phyloP scores from a whole-genome alignment of 1,140 invertebrate species.

The Bradynema listronoti region DNA sequence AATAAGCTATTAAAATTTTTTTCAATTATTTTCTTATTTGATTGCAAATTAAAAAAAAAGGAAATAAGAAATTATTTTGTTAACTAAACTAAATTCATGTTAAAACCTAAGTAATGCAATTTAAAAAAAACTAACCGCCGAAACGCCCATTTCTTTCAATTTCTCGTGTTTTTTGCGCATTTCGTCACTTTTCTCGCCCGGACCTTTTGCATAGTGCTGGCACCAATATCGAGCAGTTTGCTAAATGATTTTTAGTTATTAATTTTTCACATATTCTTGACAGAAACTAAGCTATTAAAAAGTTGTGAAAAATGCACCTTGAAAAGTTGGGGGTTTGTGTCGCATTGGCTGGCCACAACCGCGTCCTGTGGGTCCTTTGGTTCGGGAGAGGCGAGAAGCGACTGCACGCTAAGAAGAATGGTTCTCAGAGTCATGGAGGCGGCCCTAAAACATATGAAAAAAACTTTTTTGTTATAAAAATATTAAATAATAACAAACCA shows the following conservation, averaged over 20 bases:
- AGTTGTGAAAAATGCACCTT: conserved; percentile 43
- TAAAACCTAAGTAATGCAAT: conserved; percentile 5
- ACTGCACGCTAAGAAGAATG: conserved; percentile 73
- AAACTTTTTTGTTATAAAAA: not conserved
- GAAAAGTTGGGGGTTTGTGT: conserved; percentile 79
- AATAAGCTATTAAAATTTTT: too few species aligned
- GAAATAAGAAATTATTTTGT: too few species aligned
- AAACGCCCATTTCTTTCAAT: conserved; percentile 61
- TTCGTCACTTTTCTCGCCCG: conserved; percentile 38
- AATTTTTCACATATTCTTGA: not conserved
- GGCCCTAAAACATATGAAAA: conserved; percentile 66
- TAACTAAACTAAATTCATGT: too few species aligned
- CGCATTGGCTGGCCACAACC: conserved; percentile 92
- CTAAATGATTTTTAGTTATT: conserved; percentile 43
- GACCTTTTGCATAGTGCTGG: conserved; percentile 72
- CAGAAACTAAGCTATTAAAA: not conserved
- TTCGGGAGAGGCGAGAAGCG: conserved; percentile 80
- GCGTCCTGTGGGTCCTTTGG: conserved; percentile 72
- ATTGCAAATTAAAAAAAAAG: too few species aligned
- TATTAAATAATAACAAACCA: conserved; percentile 69
- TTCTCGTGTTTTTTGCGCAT: conserved; percentile 59
- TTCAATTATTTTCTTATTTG: too few species aligned
- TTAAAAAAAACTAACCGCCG: conserved; percentile 54
- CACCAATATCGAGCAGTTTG: conserved; percentile 90
- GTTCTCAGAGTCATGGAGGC: conserved; percentile 95